Evolutionary conservation across 2,797 vertebrate species (phyloP), one percentile per base, ranked within the genome.

Genomic region (Anguilla anguilla): DNA sequence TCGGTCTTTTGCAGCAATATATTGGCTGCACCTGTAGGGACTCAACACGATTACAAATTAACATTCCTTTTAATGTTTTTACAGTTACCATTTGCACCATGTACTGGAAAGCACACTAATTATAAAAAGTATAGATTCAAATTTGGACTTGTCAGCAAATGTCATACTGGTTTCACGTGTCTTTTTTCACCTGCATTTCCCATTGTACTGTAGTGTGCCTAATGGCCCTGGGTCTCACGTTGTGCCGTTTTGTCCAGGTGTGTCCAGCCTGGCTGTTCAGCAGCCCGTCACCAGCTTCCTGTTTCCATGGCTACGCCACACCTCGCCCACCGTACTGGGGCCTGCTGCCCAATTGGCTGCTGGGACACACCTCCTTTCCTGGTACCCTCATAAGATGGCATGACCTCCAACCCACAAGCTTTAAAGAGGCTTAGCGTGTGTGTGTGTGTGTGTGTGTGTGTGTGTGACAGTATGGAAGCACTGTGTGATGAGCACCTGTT

Each of bases 331-430:
- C 0, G 72, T 85, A 1, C 88, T 92, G 46, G 86, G 90, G 1
- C 89, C 92, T 1, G 87, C 91, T 0, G 90, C 91, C 0, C 92
- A 92, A 13, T 85, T 94, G 88, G 92, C 90, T 9, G 87, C 90
- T 0, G 89, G 90, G 11, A n/a, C 86, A 22, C 84, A 83, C 61
- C 11, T 88, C 19, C 69, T 89, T 1, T 31, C 86, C 13, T 91
- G 91, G 89, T 87, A 83, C 72, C 67, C 84, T 17, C 49, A 83
- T 10, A 88, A 90, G 77, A 59, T 13, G 10, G 61, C 55, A 22
- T 90, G 87, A 90, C 53, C 83, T 35, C 74, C 17, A 22, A 43
- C 28, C 43, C 22, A 10, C 77, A 81, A 22, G n/a, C 43, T 49
- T 10, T 51, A 51, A 39, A 35, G 15, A 46, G 25, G 17, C 77